These are phyloP conservation scores for Macrosteles quadrilineatus DNA, from an alignment of 1,140 invertebrate genomes.

Conservation along the genomic window DNA sequence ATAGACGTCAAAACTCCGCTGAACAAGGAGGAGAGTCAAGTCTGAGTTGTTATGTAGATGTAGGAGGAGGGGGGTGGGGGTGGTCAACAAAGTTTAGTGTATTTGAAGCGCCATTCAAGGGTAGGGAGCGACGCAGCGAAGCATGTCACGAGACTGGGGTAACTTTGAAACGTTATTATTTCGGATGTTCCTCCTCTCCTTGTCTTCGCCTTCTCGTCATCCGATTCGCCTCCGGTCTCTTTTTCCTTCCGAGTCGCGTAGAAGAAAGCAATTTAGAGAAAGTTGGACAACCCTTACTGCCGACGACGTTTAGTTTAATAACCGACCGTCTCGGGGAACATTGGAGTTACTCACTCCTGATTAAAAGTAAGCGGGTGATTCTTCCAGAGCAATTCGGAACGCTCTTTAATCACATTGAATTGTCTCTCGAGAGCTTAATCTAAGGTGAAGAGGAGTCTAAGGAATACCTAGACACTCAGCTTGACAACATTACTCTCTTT, in stretches of 20 bases:
- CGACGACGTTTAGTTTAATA: constrained; percentile 23
- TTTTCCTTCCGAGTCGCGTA: constrained; percentile 1
- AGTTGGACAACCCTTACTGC: constrained; percentile 23
- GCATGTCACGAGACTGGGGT: constrained; percentile 8
- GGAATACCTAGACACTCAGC: constrained; percentile 21
- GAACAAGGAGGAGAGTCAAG: constrained; percentile 10
- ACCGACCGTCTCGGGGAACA: constrained; percentile 6
- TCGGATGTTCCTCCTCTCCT: constrained; percentile 22
- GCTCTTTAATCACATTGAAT: constrained; percentile 11
- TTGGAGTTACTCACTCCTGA: constrained; percentile 16
- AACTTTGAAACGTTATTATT: constrained; percentile 34
- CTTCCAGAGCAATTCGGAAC: too few relatives aligned
- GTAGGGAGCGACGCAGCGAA: constrained; percentile 10
- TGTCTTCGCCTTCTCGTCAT: neutral
- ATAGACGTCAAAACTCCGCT: constrained; percentile 21
- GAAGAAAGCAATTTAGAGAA: constrained; percentile 28
- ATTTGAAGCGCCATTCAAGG: constrained; percentile 26
- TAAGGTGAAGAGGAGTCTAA: too few relatives aligned
- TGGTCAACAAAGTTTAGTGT: constrained; percentile 28
- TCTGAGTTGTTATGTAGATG: constrained; percentile 30
- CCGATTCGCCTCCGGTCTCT: constrained; percentile 20
- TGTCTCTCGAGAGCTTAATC: constrained; percentile 4
- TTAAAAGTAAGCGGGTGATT: constrained; percentile 23
- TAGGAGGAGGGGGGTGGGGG: constrained; percentile 17
- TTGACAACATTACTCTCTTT: too few relatives aligned